Base-by-base conservation (phyloP, 2,888 invertebrate species). In the Parochlus steinenii region DNA sequence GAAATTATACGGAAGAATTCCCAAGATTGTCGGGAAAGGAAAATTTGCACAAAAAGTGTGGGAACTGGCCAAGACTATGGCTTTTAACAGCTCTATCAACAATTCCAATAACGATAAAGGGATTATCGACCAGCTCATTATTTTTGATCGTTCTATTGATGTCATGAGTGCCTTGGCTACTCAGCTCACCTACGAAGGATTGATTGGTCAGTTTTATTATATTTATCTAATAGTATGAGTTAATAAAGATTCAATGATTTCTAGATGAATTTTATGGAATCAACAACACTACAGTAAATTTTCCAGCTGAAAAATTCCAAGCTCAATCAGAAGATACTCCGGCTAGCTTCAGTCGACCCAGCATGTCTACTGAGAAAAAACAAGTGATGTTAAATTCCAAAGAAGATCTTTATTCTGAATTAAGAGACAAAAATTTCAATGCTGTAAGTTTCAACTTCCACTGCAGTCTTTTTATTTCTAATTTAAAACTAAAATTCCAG, bases 171-270 rank as follows among this genome's bases (percentile, higher is more conserved):
- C 92, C 1, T 64, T 98, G 47, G 76, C 86, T 1, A 92, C 92
- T 0, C 98, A 97, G 51, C 69, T 95, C 22, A 97, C 97, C 0
- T 98, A 97, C 48, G 95, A 95, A 58, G 98, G 97, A 3, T 67
- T 98, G 6, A 85, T 98, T 42, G 65, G 64, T 63, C 44, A 42
- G 44, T 36, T 31, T 24, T 32, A 17, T 20, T 16, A 38, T 14
- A 8, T 30, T 33, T 11, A 8, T 6, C 15, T 14, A 10, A 23
- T 6, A n/a, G 10, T 6, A 23, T 5, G 5, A n/a, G 7, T 7
- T 12, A 28, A 31, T 31, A 19, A 5, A 19, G 5, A n/a, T 31
- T 27, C n/a, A 15, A 17, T 37, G 7, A 33, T 19, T 41, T 41
- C 2, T 47, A 65, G 98, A 98, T 61, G 95, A 97, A 56, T 69